Base-by-base conservation (phyloP, 2,113 vertebrate species). In the Prunella fulvescens region DNA sequence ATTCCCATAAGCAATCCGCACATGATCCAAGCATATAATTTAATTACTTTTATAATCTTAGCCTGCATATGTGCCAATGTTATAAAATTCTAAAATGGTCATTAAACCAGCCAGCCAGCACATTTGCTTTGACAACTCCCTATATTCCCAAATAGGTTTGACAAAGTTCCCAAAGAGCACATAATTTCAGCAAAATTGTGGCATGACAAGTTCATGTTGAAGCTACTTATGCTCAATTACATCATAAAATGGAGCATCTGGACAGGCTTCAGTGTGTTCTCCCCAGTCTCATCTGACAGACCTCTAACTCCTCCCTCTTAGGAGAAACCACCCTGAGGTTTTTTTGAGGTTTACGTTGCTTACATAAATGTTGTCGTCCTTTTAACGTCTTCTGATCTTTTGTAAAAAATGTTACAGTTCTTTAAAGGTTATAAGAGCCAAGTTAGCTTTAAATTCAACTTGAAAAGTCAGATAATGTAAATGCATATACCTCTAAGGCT, bases 21-120 rank as follows among this genome's bases (percentile, higher is more conserved):
- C 48, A 25, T 22, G 29, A 85, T 44, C 39, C 67, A 88, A 57
- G 57, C 50, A 45, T 54, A 47, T 39, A 37, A 83, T 83, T 81
- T 58, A 62, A 72, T 88, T 70, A 88, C 50, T 90, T 89, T 65
- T 81, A 62, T 19, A 83, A 82, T 76, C 78, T 61, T 45, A 77
- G 45, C 25, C 69, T 54, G 24, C 37, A 4, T 51, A 85, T 66
- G 4, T 51, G 40, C 31, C 35, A 42, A 33, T 14, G 14, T 44
- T 77, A 33, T 20, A 45, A 35, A 82, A 82, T n/a, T 37, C 47
- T 69, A n/a, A 65, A 88, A n/a, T 13, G 31, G 79, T n/a, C 71
- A 70, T 86, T 58, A 90, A 90, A 40, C 5, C 37, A 65, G 3
- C 8, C 42, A 83, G 31, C 35, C 67, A 50, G 42, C 22, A 22